These are phyloP conservation scores for Cassiopea andromeda DNA, from an alignment of 30 jellyfish, hydroid and myxozoan genomes.

Conservation along the genomic window DNA sequence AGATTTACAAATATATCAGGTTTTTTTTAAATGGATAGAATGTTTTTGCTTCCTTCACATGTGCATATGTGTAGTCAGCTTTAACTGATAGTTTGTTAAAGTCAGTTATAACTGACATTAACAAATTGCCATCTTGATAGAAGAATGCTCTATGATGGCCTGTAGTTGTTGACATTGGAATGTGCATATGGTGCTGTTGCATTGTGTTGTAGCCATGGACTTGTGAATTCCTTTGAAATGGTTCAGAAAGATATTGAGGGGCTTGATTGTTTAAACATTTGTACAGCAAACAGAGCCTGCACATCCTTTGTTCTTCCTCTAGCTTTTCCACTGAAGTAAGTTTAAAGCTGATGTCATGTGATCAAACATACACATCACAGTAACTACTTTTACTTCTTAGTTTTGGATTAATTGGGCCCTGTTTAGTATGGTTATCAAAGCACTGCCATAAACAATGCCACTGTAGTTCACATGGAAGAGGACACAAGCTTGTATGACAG, in stretches of 20 bases:
- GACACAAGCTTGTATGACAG: neutral
- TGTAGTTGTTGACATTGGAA: neutral
- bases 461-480: neutral
- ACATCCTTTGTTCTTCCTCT: slow-evolving; percentile 10
- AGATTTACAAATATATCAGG: too few species aligned
- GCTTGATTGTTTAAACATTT: slow-evolving; percentile 52
- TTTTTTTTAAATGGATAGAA: too few species aligned
- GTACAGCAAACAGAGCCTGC: slow-evolving; percentile 43
- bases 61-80: too few species aligned
- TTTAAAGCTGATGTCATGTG: slow-evolving; percentile 33
- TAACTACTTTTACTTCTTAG: slow-evolving; percentile 12
- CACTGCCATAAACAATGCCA: neutral
- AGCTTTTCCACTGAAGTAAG: slow-evolving; percentile 39
- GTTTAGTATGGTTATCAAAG: neutral
- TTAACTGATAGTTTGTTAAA: too few species aligned
- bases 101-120: too few species aligned
- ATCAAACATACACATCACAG: slow-evolving; percentile 28
- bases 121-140: neutral
- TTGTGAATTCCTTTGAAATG: neutral
- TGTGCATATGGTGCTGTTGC: neutral
- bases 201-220: neutral
- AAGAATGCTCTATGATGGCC: neutral
- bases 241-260: slow-evolving; percentile 41
- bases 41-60: too few species aligned
- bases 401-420: slow-evolving; percentile 2